Base-by-base conservation (phyloP, 2,113 vertebrate species). In the Tetrax tetrax region DNA sequence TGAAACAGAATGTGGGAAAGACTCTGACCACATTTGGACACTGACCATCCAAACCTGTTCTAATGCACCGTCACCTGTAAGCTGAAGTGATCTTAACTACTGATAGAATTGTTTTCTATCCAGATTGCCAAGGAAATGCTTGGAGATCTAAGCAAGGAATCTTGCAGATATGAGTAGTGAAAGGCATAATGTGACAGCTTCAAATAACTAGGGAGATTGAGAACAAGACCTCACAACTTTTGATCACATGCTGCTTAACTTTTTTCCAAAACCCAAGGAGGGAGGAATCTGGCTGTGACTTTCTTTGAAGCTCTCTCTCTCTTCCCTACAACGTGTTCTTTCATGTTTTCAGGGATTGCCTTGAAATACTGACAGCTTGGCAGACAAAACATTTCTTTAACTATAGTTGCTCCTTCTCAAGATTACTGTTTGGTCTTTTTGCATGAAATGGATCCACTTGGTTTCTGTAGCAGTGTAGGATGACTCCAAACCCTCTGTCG, bases 401-500 rank as follows among this genome's bases (percentile, higher is more conserved):
- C 53, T 35, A 5, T 4, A 57, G 7, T 53, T 81, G 25, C 31
- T 71, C 22, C 56, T 78, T 20, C 48, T 86, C 53, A 75, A 83
- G 47, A 31, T 61, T 86, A 51, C 19, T 68, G 12, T 25, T 66
- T 35, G 6, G 27, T 54, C 12, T 1, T 68, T 93, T 70, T 54
- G 9, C 56, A 75, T 25, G 2, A 81, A 48, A 71, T 37, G 2
- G 37, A 75, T 64, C 27, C 0, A 78, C 27, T 83, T 0, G 0
- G 2, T 87, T 91, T 91, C 74, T 78, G 7, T 33, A 65, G 19
- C 33, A 50, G 14, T 4, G 11, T 18, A 63, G 48, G 43, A 43
- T 68, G 6, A 60, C 27, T 71, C 19, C 35, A 56, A 79, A 28
- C 4, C 2, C 18, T 77, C 83, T 68, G 27, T 74, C 16, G 3